Evolutionary conservation across 1,140 invertebrate genomes (phyloP).

Genomic region (Vanessa atalanta): DNA sequence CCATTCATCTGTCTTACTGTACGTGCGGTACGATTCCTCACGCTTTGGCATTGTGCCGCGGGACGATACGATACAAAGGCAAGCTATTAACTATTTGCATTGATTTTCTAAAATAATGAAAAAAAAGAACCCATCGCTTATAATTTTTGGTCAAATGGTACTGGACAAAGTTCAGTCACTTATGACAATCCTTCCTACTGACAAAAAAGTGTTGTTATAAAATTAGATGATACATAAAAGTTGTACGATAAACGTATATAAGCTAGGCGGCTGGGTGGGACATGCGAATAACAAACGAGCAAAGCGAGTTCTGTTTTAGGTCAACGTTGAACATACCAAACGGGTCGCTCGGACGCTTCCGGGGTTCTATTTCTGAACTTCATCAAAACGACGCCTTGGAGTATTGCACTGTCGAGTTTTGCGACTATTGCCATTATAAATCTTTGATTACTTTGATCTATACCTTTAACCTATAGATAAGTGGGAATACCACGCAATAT

Average conservation of each 20-base stretch:
- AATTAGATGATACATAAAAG: slow-evolving; percentile 6
- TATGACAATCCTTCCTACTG: neutral
- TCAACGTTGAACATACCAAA: slow-evolving; percentile 81
- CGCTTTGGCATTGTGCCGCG: slow-evolving; percentile 69
- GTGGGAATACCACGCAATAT: too few relatives aligned
- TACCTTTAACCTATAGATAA: neutral
- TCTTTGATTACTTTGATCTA: slow-evolving; percentile 23
- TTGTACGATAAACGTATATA: slow-evolving; percentile 14
- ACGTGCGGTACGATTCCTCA: slow-evolving; percentile 56
- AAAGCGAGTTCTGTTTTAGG: slow-evolving; percentile 79
- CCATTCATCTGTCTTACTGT: slow-evolving; percentile 74
- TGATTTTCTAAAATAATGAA: neutral
- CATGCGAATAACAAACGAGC: slow-evolving; percentile 73
- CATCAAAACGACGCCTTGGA: slow-evolving; percentile 61
- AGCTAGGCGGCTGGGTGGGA: slow-evolving; percentile 49
- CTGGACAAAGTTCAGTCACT: neutral
- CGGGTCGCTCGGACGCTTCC: slow-evolving; percentile 77
- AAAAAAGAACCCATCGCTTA: neutral
- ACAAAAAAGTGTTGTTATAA: neutral
- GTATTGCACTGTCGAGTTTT: slow-evolving; percentile 57
- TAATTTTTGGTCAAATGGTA: neutral
- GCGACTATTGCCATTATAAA: slow-evolving; percentile 45
- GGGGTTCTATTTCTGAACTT: slow-evolving; percentile 77
- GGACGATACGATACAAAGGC: slow-evolving; percentile 50
- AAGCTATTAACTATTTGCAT: slow-evolving; percentile 16